Base-by-base conservation (phyloP, 2,888 invertebrate genomes). In the Lycophotia porphyrea region DNA sequence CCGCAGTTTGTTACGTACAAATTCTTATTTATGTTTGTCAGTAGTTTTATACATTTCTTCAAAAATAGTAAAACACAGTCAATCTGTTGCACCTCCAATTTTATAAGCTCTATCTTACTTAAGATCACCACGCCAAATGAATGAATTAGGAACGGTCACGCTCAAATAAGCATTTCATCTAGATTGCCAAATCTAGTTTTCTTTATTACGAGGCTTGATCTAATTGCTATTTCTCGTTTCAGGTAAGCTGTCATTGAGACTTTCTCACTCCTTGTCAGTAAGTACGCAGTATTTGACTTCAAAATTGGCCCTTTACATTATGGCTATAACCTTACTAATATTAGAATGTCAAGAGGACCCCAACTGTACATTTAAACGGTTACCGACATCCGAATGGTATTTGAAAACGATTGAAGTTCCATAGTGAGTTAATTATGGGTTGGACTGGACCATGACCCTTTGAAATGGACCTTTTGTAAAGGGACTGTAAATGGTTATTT, bases 341-440 rank as follows among this genome's bases (percentile, higher is more conserved):
- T 82, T 49, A 76, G 65, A 82, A 87, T 69, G 76, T 87, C 70
- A 76, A 78, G 80, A 81, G 74, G 72, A 78, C 71, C 77, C 66
- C 39, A 87, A 87, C 87, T 84, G 82, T 85, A 75, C 72, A 76
- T 72, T 82, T 75, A 85, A 87, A 87, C 86, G 85, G 85, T 83
- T 86, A 71, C 81, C 79, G 75, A 76, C 87, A 84, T 78, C 82
- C 84, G 73, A 87, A 88, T 81, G 81, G 84, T 90, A 85, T 92
- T 92, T 89, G 87, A 91, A 90, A 92, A 89, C 91, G 91, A 92
- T 93, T 91, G 91, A 91, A 93, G 90, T 91, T 89, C 87, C 93
- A 93, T 90, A 91, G 91, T 84, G 93, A 93, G 93, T 94, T 96
- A 96, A 95, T 95, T 95, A 95, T 93, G 91, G 93, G 93, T 92